phyloP scores from a whole-genome alignment of 1,140 invertebrate genomes.

The Diabrotica undecimpunctata region DNA sequence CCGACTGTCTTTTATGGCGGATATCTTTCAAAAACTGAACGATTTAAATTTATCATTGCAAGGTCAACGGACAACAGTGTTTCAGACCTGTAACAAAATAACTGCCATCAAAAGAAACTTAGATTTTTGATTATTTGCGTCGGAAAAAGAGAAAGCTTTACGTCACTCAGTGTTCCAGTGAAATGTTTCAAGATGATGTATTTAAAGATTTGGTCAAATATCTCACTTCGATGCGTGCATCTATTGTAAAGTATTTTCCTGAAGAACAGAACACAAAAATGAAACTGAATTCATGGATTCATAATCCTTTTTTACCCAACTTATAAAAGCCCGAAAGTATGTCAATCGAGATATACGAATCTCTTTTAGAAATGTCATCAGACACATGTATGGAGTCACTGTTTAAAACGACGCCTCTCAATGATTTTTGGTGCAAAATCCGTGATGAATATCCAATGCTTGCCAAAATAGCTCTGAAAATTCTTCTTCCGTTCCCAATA shows the following conservation, averaged over 20 bases:
- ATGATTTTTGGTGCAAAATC: conserved; percentile 13
- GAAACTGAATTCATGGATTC: too few species aligned
- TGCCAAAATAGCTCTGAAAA: conserved; percentile 5
- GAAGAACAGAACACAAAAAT: too few species aligned
- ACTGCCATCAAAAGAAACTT: neutral
- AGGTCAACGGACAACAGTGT: conserved; percentile 5
- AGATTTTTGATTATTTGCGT: neutral
- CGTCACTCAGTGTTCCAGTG: too few species aligned
- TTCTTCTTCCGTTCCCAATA: conserved; percentile 12
- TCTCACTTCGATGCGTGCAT: neutral
- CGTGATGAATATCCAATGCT: conserved; percentile 15
- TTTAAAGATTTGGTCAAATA: too few species aligned
- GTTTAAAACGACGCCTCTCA: conserved; percentile 10
- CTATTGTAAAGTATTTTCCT: conserved; percentile 9
- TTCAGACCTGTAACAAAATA: conserved; percentile 6
- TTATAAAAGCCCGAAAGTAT: too few species aligned
- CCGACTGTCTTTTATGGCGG: too few species aligned
- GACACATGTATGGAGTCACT: conserved; percentile 9
- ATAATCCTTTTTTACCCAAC: too few species aligned
- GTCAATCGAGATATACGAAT: too few species aligned
- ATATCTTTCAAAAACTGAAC: too few species aligned
- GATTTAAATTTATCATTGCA: too few species aligned
- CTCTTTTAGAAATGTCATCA: conserved; percentile 10
- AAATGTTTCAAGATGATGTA: too few species aligned
- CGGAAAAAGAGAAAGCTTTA: too few species aligned